Conservation (phyloP, 2,888 invertebrate species). For the Altica lythri region DNA sequence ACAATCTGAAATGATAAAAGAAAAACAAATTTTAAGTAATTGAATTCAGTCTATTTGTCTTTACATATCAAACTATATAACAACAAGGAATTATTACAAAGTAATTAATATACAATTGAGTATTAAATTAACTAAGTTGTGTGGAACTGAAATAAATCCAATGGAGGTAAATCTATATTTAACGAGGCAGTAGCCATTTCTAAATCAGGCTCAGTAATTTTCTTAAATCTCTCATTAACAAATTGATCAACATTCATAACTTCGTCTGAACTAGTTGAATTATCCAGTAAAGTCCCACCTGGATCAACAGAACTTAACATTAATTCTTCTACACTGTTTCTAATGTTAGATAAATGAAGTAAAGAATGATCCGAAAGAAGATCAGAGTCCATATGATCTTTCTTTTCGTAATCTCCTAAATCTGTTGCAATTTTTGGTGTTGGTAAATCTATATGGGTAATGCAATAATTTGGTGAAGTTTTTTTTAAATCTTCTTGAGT, state of each 20-base stretch:
- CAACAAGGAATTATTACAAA: neutral
- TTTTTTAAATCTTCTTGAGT: neutral
- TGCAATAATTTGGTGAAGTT: slow-evolving; percentile 4
- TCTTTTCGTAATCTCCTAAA: slow-evolving; percentile 6
- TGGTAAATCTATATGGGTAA: slow-evolving; percentile 6
- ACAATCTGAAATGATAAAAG: too few species aligned
- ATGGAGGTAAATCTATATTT: slow-evolving; percentile 51
- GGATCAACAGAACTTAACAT: slow-evolving; percentile 49
- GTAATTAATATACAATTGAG: too few species aligned
- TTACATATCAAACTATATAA: neutral
- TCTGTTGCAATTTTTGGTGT: slow-evolving; percentile 6
- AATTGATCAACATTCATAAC: slow-evolving; percentile 58
- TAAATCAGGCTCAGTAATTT: slow-evolving; percentile 52
- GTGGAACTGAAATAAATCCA: slow-evolving; percentile 55
- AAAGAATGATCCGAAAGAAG: slow-evolving; percentile 47
- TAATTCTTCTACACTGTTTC: slow-evolving; percentile 49
- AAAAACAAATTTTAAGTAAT: neutral
- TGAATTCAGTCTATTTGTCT: slow-evolving; percentile 3
- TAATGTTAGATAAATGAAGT: slow-evolving; percentile 42
- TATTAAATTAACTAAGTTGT: slow-evolving; percentile 38
- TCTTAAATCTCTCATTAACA: slow-evolving; percentile 56
- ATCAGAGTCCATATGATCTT: slow-evolving; percentile 24
- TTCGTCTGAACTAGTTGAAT: slow-evolving; percentile 54
- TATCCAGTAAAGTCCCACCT: slow-evolving; percentile 50
- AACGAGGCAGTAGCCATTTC: slow-evolving; percentile 45